Base-by-base conservation (phyloP, 1,140 invertebrate species). In the Zaprionus gabonicus region DNA sequence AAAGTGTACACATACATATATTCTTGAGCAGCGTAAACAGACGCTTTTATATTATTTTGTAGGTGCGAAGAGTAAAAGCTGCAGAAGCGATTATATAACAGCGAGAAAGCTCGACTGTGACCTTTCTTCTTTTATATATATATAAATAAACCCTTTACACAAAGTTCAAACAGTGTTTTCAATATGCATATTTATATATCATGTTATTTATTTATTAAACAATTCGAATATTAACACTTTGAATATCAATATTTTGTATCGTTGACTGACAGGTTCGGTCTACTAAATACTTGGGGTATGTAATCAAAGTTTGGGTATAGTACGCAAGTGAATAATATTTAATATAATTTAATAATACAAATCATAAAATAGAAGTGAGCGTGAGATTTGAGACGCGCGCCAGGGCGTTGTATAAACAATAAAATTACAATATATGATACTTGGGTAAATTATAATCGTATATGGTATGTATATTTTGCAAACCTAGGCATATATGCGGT, bases 151-250 rank as follows among this genome's bases (percentile, higher is more conserved):
- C 28, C 28, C 28, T 28, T 28, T 28, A 6, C 6, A 28, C 0
- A 28, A 13, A 41, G n/a, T 44, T n/a, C n/a, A 46, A 6, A 17
- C 41, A 17, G 1, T 46, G 41, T n/a, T 17, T 7, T 17, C 41
- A 17, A 51, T 86, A 67, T 59, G 15, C 80, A 84, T 80, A 82
- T 59, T 12, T 82, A 84, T 80, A 82, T 87, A 90, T 90, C 81
- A 81, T 88, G 81, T 80, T 85, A 85, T 78, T 76, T 76, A 78
- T 90, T 88, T 82, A 91, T 91, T 90, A 90, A 90, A 90, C 85
- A 90, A 90, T 90, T 90, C 85, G 85, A 90, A 83, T 88, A 88
- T 80, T 90, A 66, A 90, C 85, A 91, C 74, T 82, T 76, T 90
- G 85, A 90, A 91, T 90, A 90, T 90, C 68, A 85, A 80, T 90